Evolutionary conservation across 2,888 invertebrate species (phyloP), one percentile per base, ranked within the genome.

Genomic region (Hofmannophila pseudospretella): DNA sequence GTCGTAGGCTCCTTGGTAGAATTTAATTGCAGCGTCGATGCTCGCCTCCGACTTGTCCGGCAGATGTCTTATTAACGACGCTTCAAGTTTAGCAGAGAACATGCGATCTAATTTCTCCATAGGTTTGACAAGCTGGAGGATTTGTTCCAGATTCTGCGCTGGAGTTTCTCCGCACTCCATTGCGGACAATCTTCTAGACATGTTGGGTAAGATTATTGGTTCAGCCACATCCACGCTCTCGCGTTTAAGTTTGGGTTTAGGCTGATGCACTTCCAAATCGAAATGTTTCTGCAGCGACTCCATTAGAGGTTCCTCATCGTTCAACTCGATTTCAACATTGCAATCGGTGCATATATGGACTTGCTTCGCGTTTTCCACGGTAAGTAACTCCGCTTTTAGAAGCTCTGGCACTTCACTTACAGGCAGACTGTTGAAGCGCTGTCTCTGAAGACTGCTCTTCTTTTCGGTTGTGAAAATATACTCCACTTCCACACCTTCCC

Each of bases 401-500:
- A 86, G 40, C 31, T 86, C 85, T 9, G 85, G 84, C 34, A 85
- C 84, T 45, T 85, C 85, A 44, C 78, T 80, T 0, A 86, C 76
- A 2, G 84, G 85, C 9, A 86, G 57, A 45, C 86, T 86, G 47
- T 86, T 86, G 39, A 86, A 86, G 2, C 86, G 60, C 45, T 86
- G 86, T 12, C 86, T 44, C 14, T 86, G 86, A 5, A 85, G 41
- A 36, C 68, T 76, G 44, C 80, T 82, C 31, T 84, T 85, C 49
- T 85, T 86, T 42, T 84, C 86, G 2, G 86, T 85, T 0, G 85
- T 81, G 44, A 84, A 82, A 20, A 86, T 84, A 43, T 84, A 86
- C 44, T 86, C 86, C 0, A 86, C 86, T 39, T 84, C 80, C 0
- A 82, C 76, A 2, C 58, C 58, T 1, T 86, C 86, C 2, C 84